Percentiles rank a stretch among this genome's conserved stretches.
phyloP scores from a whole-genome alignment of 2,113 vertebrate genomes.

The Archocentrus centrarchus region DNA sequence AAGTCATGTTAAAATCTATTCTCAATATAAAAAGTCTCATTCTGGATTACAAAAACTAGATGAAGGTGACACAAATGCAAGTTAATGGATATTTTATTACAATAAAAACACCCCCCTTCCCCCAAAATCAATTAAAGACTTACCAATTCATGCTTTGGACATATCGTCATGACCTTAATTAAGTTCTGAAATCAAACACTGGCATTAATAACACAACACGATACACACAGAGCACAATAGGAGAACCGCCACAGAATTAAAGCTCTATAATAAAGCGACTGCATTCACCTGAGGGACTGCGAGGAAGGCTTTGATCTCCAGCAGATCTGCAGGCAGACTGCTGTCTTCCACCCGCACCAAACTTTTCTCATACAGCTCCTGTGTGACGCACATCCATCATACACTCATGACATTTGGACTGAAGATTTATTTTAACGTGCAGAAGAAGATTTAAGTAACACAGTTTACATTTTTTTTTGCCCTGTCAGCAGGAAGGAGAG shows the following conservation, averaged over 20 bases:
- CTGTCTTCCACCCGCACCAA: constrained; percentile 87
- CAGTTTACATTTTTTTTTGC: not conserved
- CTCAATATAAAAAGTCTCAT: not conserved
- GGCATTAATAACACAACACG: not conserved
- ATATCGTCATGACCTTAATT: constrained; percentile 93
- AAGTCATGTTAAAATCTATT: not conserved
- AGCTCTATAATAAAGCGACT: not conserved
- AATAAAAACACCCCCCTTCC: not conserved
- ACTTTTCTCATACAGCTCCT: constrained; percentile 94
- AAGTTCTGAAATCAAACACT: constrained; percentile 81
- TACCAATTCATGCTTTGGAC: constrained; percentile 89
- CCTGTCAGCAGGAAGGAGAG: too few species aligned
- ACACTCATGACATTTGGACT: not conserved
- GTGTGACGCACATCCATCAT: constrained; percentile 21
- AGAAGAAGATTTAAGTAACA: not conserved
- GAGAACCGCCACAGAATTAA: not conserved
- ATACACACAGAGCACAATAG: not conserved
- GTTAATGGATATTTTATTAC: not conserved
- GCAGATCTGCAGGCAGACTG: constrained; percentile 85
- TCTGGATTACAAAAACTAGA: not conserved
- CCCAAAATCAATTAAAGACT: constrained; percentile 34
- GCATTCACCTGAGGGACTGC: constrained; percentile 87
- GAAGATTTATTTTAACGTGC: not conserved
- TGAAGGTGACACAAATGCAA: not conserved
- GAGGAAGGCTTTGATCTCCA: constrained; percentile 90